Conservation (phyloP, 2,113 vertebrate species). For the Scatophagus argus region DNA sequence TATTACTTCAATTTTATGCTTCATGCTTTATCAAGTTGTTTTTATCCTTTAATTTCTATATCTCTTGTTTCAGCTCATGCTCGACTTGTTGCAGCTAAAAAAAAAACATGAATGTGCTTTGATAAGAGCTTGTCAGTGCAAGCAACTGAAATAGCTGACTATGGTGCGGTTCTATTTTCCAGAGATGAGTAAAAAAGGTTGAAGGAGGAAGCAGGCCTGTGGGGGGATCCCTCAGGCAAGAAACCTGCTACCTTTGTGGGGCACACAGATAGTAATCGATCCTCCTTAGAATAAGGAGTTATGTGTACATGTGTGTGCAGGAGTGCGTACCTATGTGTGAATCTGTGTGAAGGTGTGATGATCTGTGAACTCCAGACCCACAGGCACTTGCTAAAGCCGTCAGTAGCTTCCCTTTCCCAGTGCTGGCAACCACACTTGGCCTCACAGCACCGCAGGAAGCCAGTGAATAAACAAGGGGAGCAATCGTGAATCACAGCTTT, state of each 20-base stretch:
- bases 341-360: conserved; percentile 60
- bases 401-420: conserved; percentile 49
- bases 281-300: conserved; percentile 33
- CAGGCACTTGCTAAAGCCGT: conserved; percentile 71
- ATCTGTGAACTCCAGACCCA: conserved; percentile 68
- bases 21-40: neutral
- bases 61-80: neutral
- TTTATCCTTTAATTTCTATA: neutral
- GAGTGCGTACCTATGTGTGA: conserved; percentile 11
- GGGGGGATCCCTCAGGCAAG: conserved; percentile 41
- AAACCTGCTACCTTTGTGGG: conserved; percentile 13
- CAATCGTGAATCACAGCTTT: conserved; percentile 74
- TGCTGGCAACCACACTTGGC: conserved; percentile 37
- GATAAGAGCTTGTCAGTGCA: neutral
- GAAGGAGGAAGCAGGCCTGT: conserved; percentile 10
- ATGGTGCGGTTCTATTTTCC: neutral
- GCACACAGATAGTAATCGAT: conserved; percentile 51
- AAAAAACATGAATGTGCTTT: neutral
- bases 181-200: neutral
- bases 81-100: neutral
- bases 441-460: conserved; percentile 62
- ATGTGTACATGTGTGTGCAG: conserved; percentile 4
- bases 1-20: neutral
- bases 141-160: neutral
- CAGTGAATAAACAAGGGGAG: conserved; percentile 74